Evolutionary conservation across 2,888 invertebrate genomes (phyloP).

Genomic region (Sthenelais limicola): DNA sequence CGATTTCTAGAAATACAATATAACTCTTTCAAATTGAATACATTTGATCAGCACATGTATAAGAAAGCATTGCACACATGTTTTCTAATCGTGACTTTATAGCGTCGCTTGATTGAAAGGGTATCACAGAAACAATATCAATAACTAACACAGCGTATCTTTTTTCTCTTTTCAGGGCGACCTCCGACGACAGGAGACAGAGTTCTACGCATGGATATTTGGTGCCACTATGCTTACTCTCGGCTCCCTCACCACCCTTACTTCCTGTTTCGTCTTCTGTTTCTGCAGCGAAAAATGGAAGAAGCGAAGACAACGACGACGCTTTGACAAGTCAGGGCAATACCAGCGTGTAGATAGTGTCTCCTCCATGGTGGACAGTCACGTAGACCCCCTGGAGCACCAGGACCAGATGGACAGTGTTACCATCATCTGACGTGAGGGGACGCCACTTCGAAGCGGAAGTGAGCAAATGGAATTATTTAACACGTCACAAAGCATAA

Average conservation of each 20-base stretch:
- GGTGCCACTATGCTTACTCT: conserved; percentile 49
- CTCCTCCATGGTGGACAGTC: conserved; percentile 50
- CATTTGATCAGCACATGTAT: too few relatives aligned
- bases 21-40: too few relatives aligned
- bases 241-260: conserved; percentile 45
- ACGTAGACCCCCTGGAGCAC: conserved; percentile 40
- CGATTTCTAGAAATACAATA: too few relatives aligned
- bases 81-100: too few relatives aligned
- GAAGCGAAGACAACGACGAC: conserved; percentile 37
- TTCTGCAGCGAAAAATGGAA: conserved; percentile 48
- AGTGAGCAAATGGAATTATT: conserved; percentile 37
- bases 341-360: conserved; percentile 53
- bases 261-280: conserved; percentile 48
- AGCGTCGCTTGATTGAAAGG: too few relatives aligned
- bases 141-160: not conserved
- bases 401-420: conserved; percentile 43
- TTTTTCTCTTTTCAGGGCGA: conserved; percentile 26
- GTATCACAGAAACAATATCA: too few relatives aligned
- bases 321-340: conserved; percentile 47
- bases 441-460: conserved; percentile 14
- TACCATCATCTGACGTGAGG: conserved; percentile 41
- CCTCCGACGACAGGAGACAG: conserved; percentile 41
- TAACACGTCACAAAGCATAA: conserved; percentile 17
- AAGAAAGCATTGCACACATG: too few relatives aligned
- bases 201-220: conserved; percentile 51